Evolutionary conservation across 2,888 invertebrate genomes (phyloP).

Genomic region (Apoderus coryli): DNA sequence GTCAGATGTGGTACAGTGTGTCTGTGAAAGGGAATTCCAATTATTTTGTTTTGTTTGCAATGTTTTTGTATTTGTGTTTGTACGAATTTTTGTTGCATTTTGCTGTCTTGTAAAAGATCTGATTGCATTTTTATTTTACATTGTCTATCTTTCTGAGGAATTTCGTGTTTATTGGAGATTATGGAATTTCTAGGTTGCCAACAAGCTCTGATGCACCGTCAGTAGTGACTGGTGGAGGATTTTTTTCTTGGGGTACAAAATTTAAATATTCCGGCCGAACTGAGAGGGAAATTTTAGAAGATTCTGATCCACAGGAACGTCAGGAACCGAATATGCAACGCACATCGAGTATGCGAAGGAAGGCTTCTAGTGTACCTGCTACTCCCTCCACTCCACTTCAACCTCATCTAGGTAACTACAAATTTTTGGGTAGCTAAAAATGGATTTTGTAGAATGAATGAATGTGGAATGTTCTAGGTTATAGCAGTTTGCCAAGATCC

Average conservation of each 20-base stretch:
- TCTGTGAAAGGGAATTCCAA: no score
- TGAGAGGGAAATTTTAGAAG: slow-evolving; percentile 79
- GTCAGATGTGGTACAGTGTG: no score
- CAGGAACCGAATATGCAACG: slow-evolving; percentile 38
- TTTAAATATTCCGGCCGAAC: slow-evolving; percentile 87
- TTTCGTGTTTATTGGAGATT: no score
- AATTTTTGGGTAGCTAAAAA: no score
- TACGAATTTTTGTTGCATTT: no score
- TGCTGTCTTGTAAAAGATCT: no score
- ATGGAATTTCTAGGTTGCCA: slow-evolving; percentile 50
- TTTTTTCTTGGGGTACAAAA: slow-evolving; percentile 89
- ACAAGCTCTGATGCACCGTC: slow-evolving; percentile 73
- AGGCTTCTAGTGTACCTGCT: slow-evolving; percentile 77
- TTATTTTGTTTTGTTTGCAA: no score
- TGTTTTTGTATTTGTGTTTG: no score
- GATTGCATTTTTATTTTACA: no score
- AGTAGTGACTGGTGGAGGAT: slow-evolving; percentile 76
- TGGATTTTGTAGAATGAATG: no score
- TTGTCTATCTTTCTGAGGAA: no score
- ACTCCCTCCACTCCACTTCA: slow-evolving; percentile 75
- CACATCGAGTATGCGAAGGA: slow-evolving; percentile 47
- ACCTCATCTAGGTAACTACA: slow-evolving; percentile 53
- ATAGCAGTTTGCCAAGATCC: slow-evolving; percentile 72
- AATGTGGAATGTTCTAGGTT: slow-evolving; percentile 38
- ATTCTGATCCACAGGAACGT: slow-evolving; percentile 51